phyloP scores from a whole-genome alignment of 2,113 vertebrate species.

The Poeciliopsis retropinna region DNA sequence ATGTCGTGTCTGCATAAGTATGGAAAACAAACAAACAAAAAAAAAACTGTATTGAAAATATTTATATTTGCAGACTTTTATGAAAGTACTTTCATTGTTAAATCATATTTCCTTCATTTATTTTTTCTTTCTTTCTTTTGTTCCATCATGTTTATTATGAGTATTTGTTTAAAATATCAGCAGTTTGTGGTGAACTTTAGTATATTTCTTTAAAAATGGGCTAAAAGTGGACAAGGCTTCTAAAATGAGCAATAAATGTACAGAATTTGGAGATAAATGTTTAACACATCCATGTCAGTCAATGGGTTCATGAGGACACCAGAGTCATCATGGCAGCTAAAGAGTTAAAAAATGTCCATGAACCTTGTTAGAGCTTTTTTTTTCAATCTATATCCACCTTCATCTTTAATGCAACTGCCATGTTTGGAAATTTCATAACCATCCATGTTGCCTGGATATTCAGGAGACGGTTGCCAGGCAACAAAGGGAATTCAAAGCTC shows the following conservation, averaged over 20 bases:
- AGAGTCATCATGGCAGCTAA: no score
- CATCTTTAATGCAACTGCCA: conserved; percentile 56
- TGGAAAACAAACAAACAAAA: no score
- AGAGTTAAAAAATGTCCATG: neutral
- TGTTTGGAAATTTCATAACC: conserved; percentile 46
- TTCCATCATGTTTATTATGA: neutral
- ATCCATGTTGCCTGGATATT: conserved; percentile 56
- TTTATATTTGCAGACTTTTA: neutral
- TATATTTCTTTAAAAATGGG: neutral
- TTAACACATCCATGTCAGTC: no score
- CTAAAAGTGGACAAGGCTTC: neutral
- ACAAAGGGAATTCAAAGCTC: conserved; percentile 67
- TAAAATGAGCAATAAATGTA: no score
- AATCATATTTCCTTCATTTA: neutral
- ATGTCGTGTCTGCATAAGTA: no score
- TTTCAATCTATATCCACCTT: conserved; percentile 47
- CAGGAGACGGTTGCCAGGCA: conserved; percentile 69
- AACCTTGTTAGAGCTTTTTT: conserved; percentile 1
- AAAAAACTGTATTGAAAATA: neutral
- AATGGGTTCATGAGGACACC: no score
- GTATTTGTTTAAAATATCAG: neutral
- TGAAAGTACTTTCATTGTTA: neutral
- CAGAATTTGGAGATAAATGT: no score
- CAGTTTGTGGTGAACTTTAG: neutral
- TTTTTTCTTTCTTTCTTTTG: neutral